Percentiles rank a stretch among this genome's conserved stretches.
These are phyloP conservation scores for Mormyrops attenuatus DNA, from an alignment of 2,797 vertebrate genomes.

Conservation along the genomic window DNA sequence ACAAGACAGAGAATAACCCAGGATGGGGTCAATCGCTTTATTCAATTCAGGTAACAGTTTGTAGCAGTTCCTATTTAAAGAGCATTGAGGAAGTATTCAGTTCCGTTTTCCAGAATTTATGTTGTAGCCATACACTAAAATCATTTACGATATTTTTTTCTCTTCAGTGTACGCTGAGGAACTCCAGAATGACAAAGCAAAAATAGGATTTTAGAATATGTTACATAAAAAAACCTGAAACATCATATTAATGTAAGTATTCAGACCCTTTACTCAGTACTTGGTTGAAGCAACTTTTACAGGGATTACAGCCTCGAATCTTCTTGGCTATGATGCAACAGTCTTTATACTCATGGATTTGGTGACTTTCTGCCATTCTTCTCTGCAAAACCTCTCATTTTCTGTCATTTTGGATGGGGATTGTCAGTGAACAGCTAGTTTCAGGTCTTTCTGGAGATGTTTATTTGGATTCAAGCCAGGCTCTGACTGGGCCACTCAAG, in stretches of 20 bases:
- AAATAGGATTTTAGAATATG: neutral
- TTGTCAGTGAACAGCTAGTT: neutral
- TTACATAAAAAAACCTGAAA: neutral
- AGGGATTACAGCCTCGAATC: neutral
- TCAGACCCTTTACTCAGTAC: neutral
- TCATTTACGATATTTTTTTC: neutral
- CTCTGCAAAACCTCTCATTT: neutral
- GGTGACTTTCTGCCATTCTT: neutral
- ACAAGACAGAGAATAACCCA: neutral
- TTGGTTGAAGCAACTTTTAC: neutral
- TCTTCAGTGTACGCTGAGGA: neutral
- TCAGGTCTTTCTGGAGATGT: neutral
- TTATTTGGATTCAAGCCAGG: neutral
- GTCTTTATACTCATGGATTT: neutral
- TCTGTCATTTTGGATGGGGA: neutral
- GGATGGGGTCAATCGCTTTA: neutral
- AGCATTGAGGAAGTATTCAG: neutral
- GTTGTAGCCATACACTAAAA: neutral
- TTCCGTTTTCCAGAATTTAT: neutral
- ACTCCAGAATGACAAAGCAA: neutral
- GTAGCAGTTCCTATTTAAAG: neutral
- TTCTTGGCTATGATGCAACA: neutral
- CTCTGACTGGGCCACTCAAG: neutral
- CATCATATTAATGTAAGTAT: neutral
- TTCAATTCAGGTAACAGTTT: too few relatives aligned